Base-by-base conservation (phyloP, 2,888 invertebrate species). In the Mythimna vitellina region DNA sequence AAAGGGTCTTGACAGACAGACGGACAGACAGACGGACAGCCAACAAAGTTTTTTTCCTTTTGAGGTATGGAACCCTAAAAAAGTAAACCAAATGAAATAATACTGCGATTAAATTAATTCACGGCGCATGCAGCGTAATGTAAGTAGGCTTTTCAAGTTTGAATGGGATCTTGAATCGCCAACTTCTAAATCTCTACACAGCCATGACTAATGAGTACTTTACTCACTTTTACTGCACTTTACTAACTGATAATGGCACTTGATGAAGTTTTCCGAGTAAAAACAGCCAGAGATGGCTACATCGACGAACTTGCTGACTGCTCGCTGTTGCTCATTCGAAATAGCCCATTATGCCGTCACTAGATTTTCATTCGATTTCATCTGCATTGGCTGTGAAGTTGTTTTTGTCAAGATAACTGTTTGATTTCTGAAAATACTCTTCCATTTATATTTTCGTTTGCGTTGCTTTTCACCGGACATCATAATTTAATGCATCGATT, bases 151-250 rank as follows among this genome's bases (percentile, higher is more conserved):
- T 83, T 80, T 80, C 72, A 82, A 85, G 73, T 83, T 87, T 84
- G 75, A 78, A 84, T 81, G 73, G 75, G 60, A 73, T 68, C 74
- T 85, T 79, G 65, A 78, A 65, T 75, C 29, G 54, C 79, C 76
- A 85, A 87, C 78, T 84, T 81, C 76, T 83, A 87, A 90, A 88
- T 86, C 84, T 85, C 84, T 80, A 76, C 79, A 83, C 82, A 83
- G 83, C 76, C 84, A 87, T 89, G 85, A 91, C 89, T 92, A 91
- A 93, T 91, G 91, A 90, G 84, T 84, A 86, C 87, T 91, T 90
- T 87, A 86, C 84, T 86, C 82, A 87, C 87, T 92, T 84, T 93
- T 91, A 93, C 90, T 92, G 92, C 91, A 91, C 91, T 93, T 93
- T 81, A 74, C 78, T 56, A 93, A 93, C 89, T 92, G 90, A 89